A percentile compares a stretch with the other conserved stretches of the same genome.
phyloP scores from a whole-genome alignment of 2,797 vertebrate genomes.

The Enteromius anoplus region DNA sequence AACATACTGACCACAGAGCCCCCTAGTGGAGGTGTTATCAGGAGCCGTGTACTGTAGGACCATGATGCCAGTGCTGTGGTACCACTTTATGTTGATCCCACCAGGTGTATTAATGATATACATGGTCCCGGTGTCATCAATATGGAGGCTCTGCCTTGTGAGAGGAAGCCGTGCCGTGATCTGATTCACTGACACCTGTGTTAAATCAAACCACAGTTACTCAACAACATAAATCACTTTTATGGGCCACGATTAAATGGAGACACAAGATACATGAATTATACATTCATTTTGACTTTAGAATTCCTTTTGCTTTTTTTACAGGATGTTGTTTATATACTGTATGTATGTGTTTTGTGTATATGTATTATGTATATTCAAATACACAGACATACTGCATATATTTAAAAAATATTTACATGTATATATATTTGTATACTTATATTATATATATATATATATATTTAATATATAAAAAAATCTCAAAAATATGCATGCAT shows the following conservation, averaged over 20 bases:
- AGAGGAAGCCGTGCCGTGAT: constrained; percentile 85
- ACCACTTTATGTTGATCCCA: constrained; percentile 92
- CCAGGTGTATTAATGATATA: constrained; percentile 90
- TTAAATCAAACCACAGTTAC: constrained; percentile 24
- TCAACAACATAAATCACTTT: constrained; percentile 15
- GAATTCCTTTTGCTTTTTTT: not conserved
- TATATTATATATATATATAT: too few species aligned
- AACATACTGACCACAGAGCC: constrained; percentile 90
- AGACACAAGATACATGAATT: not conserved
- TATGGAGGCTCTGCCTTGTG: constrained; percentile 82
- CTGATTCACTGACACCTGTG: constrained; percentile 91
- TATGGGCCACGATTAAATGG: not conserved
- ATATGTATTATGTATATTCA: too few species aligned
- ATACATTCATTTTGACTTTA: not conserved
- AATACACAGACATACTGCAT: too few species aligned
- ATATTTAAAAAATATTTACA: too few species aligned
- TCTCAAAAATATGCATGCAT: too few species aligned
- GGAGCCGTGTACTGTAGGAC: constrained; percentile 87
- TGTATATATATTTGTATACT: too few species aligned
- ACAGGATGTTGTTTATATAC: too few species aligned
- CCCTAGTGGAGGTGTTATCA: constrained; percentile 85
- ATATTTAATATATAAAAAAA: too few species aligned
- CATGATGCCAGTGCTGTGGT: constrained; percentile 95
- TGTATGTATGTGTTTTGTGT: too few species aligned
- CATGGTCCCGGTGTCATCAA: constrained; percentile 96